Percentiles rank a stretch among this genome's conserved stretches.
These are phyloP conservation scores for Coregonus ussuriensis DNA, from an alignment of 2,797 vertebrate genomes.

Conservation along the genomic window DNA sequence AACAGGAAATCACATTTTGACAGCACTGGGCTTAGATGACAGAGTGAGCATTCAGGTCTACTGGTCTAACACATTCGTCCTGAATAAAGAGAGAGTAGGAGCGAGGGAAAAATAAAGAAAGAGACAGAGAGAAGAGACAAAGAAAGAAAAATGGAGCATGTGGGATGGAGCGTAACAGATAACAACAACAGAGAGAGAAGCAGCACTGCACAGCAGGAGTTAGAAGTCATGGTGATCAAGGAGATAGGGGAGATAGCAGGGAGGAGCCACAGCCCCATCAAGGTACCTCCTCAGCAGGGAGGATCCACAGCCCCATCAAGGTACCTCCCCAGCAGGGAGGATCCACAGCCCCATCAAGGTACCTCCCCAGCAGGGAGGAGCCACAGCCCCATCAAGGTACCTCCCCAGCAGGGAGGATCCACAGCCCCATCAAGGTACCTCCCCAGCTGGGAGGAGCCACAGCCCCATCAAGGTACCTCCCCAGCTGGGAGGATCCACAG, in stretches of 20 bases:
- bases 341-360: background rate
- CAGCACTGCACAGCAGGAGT: background rate
- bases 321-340: no score
- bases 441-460: background rate
- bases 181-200: background rate
- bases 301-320: no score
- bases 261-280: background rate
- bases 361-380: background rate
- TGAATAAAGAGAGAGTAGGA: background rate
- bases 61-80: background rate
- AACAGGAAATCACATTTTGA: no score
- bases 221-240: background rate
- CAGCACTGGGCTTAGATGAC: background rate
- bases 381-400: background rate
- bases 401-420: background rate
- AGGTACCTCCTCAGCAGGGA: no score
- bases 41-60: background rate
- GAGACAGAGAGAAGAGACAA: background rate
- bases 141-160: background rate
- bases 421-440: background rate
- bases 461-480: background rate
- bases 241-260: background rate
- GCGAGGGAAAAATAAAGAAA: background rate
- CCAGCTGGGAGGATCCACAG: no score
- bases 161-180: background rate